Evolutionary conservation across 2,113 vertebrate species (phyloP).

Genomic region (Ochotona princeps): DNA sequence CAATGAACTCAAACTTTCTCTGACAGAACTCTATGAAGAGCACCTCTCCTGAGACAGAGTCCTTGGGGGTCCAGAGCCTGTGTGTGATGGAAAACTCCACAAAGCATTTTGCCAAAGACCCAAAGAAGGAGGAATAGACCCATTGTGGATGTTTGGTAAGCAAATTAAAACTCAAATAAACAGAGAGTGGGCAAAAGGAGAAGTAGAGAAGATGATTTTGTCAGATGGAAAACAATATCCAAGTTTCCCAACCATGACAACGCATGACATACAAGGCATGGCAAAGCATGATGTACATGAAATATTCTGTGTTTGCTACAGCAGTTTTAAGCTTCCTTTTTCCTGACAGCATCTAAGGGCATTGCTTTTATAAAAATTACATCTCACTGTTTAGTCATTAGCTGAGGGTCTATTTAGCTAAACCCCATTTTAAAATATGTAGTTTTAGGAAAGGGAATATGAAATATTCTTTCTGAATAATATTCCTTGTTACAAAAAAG

Average conservation of each 20-base stretch:
- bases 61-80: not conserved
- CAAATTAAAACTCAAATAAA: not conserved
- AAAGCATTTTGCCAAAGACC: not conserved
- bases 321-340: not conserved
- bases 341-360: not conserved
- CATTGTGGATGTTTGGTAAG: not conserved
- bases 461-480: not conserved
- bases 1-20: not conserved
- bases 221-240: not conserved
- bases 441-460: not conserved
- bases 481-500: not conserved
- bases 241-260: not conserved
- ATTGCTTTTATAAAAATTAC: not conserved
- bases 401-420: not conserved
- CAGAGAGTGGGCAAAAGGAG: not conserved
- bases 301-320: not conserved
- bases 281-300: not conserved
- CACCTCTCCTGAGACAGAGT: not conserved
- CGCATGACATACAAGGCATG: not conserved
- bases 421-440: constrained; percentile 25
- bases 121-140: not conserved
- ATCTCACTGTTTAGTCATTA: not conserved
- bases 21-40: not conserved
- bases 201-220: not conserved
- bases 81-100: not conserved